Base-by-base conservation (phyloP, 2,113 vertebrate species). In the Pteronura brasiliensis region DNA sequence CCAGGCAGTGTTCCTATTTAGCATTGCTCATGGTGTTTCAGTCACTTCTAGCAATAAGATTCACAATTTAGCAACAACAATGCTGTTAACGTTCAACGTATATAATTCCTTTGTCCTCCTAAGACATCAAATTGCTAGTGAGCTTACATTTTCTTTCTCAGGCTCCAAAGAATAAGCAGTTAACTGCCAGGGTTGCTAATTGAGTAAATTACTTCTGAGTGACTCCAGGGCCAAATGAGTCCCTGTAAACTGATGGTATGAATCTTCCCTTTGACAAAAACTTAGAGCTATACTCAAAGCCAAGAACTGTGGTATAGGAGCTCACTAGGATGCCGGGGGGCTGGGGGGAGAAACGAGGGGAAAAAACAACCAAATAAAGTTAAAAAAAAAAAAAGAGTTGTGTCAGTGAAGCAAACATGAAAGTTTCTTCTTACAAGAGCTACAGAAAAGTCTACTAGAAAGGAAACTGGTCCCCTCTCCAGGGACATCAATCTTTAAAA, bases 121-220 rank as follows among this genome's bases (percentile, higher is more conserved):
- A 95, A 95, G 39, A 97, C 93, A n/a, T 96, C 49, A 93, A 69
- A 96, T 95, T 96, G 59, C 61, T 96, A 92, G 49, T 55, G 67
- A 95, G 49, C 90, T 97, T 39, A 89, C 85, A 89, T 91, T 98
- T 91, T 74, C 83, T 92, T 92, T 90, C 31, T 76, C 49, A 81
- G 83, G 67, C 74, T 93, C 65, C 36, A 94, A 71, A 14, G 87
- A 95, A 92, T 87, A 96, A 84, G n/a, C 95, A 95, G 96, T 93
- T 92, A 97, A 87, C 79, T 93, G n/a, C 36, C 57, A 67, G 34
- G 2, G 31, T 42, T 92, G 44, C 84, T 96, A 96, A 97, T 59
- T 96, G 92, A 92, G n/a, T 90, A 83, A 96, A 95, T 96, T 81
- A 93, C 20, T 88, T 47, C 69, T 88, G 67, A 93, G 88, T 87